These are phyloP conservation scores for Cremastobaeus sp. DNA, from an alignment of 2,888 invertebrate genomes.

Conservation along the genomic window DNA sequence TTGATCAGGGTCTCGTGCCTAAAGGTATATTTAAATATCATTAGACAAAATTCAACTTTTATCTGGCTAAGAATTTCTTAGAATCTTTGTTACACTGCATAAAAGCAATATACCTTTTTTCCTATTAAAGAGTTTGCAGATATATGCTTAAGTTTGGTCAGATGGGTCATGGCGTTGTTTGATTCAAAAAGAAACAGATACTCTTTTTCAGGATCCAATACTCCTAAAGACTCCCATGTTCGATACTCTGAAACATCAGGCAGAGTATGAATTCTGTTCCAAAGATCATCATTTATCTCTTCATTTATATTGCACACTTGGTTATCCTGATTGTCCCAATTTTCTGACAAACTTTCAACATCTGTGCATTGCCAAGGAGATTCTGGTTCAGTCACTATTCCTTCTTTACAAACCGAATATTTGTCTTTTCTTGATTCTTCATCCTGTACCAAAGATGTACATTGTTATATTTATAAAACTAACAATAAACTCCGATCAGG, in stretches of 20 bases:
- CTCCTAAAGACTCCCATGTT: conserved; percentile 75
- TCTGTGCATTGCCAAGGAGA: conserved; percentile 58
- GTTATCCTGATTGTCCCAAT: conserved; percentile 35
- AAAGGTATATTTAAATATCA: neutral
- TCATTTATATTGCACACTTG: neutral
- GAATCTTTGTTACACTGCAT: neutral
- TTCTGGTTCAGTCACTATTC: conserved; percentile 63
- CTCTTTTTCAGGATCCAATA: conserved; percentile 65
- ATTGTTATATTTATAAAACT: conserved; percentile 1
- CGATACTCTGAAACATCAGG: conserved; percentile 61
- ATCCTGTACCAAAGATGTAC: conserved; percentile 9
- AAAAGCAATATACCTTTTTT: conserved; percentile 51
- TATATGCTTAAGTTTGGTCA: conserved; percentile 69
- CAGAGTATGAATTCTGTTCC: conserved; percentile 60
- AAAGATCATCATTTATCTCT: conserved; percentile 50
- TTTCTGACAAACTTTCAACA: conserved; percentile 39
- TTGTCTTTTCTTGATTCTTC: conserved; percentile 14
- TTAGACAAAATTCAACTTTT: neutral
- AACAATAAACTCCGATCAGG: no score
- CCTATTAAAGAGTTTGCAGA: conserved; percentile 63
- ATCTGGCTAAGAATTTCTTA: no score
- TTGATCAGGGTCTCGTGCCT: conserved; percentile 52
- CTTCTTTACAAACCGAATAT: conserved; percentile 46
- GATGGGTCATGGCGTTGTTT: conserved; percentile 66
- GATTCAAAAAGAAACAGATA: conserved; percentile 69